Conservation (phyloP, 2,888 invertebrate species). For the Cephus sareptanus region DNA sequence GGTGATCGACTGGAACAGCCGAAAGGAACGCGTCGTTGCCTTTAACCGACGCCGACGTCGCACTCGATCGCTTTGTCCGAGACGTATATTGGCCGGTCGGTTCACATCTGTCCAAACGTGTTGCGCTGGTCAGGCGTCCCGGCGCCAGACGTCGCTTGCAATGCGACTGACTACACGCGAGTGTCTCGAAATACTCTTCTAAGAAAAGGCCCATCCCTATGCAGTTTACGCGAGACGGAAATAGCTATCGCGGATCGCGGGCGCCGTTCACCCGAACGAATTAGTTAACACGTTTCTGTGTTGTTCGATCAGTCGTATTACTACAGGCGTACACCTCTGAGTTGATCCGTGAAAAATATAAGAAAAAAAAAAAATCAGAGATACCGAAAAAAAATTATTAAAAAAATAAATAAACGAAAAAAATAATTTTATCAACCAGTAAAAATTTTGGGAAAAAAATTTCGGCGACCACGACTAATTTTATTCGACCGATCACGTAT, state of each 20-base stretch:
- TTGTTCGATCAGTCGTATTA: neutral
- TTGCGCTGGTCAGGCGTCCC: conserved; percentile 53
- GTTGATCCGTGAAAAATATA: too few relatives aligned
- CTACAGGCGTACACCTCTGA: too few relatives aligned
- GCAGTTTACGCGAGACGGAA: neutral
- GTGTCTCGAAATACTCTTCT: neutral
- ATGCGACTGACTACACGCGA: conserved; percentile 15
- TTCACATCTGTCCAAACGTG: conserved; percentile 44
- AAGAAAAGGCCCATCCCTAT: neutral
- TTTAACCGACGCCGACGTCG: neutral
- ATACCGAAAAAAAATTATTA: neutral
- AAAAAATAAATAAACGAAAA: neutral
- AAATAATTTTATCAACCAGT: neutral
- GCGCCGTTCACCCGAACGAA: neutral
- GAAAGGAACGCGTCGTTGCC: neutral
- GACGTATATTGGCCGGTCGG: conserved; percentile 18
- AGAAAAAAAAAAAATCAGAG: too few relatives aligned
- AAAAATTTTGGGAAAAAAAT: neutral
- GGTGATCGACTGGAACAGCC: neutral
- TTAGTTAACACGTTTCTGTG: neutral
- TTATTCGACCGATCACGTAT: neutral
- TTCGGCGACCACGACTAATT: neutral
- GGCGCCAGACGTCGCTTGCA: conserved; percentile 46
- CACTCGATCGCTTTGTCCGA: neutral
- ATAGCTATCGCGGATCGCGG: neutral